A percentile compares a stretch with the other conserved stretches of the same genome.
Conservation (phyloP, 2,888 invertebrate genomes). For the Loripinus fragilis region DNA sequence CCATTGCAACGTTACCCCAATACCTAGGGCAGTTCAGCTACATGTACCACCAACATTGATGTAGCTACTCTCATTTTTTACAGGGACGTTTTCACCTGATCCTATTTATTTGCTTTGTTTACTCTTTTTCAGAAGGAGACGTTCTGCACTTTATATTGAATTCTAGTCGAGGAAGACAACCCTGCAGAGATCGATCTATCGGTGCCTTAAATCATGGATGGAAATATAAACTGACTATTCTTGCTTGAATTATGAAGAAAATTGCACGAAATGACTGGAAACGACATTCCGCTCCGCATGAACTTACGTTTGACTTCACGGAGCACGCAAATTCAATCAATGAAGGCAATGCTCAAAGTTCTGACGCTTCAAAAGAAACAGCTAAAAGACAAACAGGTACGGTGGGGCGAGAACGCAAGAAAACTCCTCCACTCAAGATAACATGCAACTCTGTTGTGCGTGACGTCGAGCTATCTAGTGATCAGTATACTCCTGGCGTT, state of each 20-base stretch:
- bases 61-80: no score
- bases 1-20: no score
- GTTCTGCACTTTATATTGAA: no score
- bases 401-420: conserved; percentile 44
- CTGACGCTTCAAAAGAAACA: conserved; percentile 49
- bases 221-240: no score
- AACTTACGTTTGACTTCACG: conserved; percentile 37
- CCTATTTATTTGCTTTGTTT: no score
- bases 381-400: conserved; percentile 33
- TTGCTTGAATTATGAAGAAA: conserved; percentile 55
- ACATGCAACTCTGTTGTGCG: conserved; percentile 26
- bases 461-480: conserved; percentile 72
- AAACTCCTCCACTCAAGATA: conserved; percentile 18
- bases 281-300: conserved; percentile 57
- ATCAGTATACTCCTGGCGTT: conserved; percentile 77
- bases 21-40: no score
- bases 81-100: no score
- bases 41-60: no score
- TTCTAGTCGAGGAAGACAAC: no score
- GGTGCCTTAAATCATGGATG: no score
- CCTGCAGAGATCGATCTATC: no score
- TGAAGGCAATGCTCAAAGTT: conserved; percentile 50
- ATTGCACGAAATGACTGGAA: conserved; percentile 60
- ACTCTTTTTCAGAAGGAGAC: no score
- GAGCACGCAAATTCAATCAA: conserved; percentile 34